Base-by-base conservation (phyloP, 2,113 vertebrate genomes). In the Eira barbara region DNA sequence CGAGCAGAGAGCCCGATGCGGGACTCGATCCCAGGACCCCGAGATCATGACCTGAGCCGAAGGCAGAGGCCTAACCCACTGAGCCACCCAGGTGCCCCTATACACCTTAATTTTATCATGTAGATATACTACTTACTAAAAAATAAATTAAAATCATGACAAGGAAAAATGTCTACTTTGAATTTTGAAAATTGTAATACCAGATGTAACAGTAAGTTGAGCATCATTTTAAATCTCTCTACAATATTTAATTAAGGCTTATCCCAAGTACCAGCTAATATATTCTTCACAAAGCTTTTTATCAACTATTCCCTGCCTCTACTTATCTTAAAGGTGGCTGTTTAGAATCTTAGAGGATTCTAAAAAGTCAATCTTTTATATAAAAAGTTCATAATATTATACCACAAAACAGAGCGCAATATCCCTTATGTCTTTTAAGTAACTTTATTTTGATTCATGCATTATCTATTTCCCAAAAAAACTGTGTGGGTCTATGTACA, bases 181-280 rank as follows among this genome's bases (percentile, higher is more conserved):
- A 93, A 95, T 71, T 94, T 95, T 73, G 63, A 90, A 89, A 27
- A n/a, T 89, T 73, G 2, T 31, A 73, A 45, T 47, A 95, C 34
- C 82, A 96, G 69, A 73, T 81, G 39, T 36, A 91, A 88, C n/a
- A 82, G 6, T 92, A 96, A 94, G 10, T 67, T 87, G 57, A n/a
- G 36, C 80, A 92, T 76, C 36, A 94, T 87, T 95, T 94, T 92
- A 79, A 95, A 79, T 87, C 11, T 78, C 78, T 90, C 69, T 80
- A 95, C 84, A 85, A 73, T 57, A 78, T 86, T 97, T 83, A 95
- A 89, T 97, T 80, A 95, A 95, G 67, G 17, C 21, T 83, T 92
- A 34, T 81, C 25, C 29, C 20, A 97, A 95, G 31, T 45, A 89
- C 29, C 94, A 73, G 34, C 15, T 67, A 90, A 78, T 59, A 31